These are phyloP conservation scores for Cyanoliseus patagonus DNA, from an alignment of 2,113 vertebrate species.

Conservation along the genomic window DNA sequence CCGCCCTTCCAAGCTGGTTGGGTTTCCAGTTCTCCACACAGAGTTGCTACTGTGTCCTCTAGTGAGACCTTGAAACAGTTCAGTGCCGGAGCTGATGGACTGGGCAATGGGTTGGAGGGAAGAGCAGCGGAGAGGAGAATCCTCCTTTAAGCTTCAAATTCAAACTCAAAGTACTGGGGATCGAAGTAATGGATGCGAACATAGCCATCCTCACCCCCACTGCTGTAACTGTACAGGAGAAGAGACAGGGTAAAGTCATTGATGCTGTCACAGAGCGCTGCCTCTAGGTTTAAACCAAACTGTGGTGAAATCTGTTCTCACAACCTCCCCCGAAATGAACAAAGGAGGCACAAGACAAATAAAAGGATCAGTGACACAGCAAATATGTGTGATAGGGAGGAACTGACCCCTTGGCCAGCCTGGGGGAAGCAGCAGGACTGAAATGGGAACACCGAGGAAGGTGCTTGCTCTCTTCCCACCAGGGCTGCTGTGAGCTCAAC, in stretches of 20 bases:
- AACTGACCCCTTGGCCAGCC: fast-evolving
- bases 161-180: conserved; percentile 96
- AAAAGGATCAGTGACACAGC: fast-evolving
- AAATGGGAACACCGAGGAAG: neutral
- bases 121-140: neutral
- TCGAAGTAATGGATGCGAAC: conserved; percentile 97
- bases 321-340: neutral
- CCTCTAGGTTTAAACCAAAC: neutral
- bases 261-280: neutral
- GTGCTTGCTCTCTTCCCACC: neutral
- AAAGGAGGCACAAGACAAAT: neutral
- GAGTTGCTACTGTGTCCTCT: neutral
- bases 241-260: neutral
- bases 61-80: neutral
- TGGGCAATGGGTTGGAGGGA: neutral
- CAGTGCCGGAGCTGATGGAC: neutral
- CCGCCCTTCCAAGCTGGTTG: neutral
- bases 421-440: neutral
- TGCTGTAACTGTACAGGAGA: conserved; percentile 87
- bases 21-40: neutral
- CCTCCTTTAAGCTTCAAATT: conserved; percentile 86
- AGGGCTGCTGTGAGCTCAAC: fast-evolving
- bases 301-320: neutral
- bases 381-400: fast-evolving
- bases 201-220: conserved; percentile 95